A percentile compares a stretch with the other conserved stretches of the same genome.
Conservation (phyloP, 2,797 vertebrate genomes). For the Mus spretus region DNA sequence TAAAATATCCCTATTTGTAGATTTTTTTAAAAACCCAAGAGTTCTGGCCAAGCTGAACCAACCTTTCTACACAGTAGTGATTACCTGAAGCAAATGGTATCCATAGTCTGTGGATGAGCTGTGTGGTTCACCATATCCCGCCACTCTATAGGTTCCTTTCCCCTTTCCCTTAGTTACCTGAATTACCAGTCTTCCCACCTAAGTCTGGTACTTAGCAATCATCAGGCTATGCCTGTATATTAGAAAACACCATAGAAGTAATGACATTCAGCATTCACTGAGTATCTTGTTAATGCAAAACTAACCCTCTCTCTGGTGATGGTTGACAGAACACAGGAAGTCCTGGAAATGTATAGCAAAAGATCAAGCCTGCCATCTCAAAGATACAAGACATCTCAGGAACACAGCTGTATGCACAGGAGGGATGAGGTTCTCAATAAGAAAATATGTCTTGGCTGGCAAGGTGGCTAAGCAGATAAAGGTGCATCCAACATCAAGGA, state of each 20-base stretch:
- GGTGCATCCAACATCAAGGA: background rate
- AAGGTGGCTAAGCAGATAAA: background rate
- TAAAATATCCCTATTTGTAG: conserved; percentile 20
- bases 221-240: background rate
- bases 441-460: background rate
- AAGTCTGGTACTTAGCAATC: background rate
- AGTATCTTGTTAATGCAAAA: background rate
- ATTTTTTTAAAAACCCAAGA: conserved; percentile 13
- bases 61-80: background rate
- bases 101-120: background rate
- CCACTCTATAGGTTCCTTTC: background rate
- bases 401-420: background rate
- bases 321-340: background rate
- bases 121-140: background rate
- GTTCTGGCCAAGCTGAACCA: background rate
- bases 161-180: background rate
- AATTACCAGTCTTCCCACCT: background rate
- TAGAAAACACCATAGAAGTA: background rate
- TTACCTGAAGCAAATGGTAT: background rate
- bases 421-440: background rate
- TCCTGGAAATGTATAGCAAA: background rate
- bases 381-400: background rate
- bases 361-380: background rate
- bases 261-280: background rate
- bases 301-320: background rate